These are phyloP conservation scores for Stegostoma tigrinum DNA, from an alignment of 2,113 vertebrate genomes.

Conservation along the genomic window DNA sequence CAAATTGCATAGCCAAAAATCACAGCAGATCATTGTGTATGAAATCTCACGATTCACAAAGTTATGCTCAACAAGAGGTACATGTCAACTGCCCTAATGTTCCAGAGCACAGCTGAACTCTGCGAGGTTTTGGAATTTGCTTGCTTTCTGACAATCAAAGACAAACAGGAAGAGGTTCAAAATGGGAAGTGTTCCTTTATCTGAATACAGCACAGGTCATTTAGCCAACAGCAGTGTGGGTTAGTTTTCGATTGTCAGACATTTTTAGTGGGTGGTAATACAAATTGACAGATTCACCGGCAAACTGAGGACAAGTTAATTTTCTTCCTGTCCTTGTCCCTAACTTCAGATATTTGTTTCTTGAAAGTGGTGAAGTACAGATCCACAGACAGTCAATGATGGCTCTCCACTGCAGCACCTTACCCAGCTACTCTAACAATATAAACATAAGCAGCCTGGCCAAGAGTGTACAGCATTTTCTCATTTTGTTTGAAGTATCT, in stretches of 20 bases:
- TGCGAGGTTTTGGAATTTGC: neutral
- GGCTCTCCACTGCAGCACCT: neutral
- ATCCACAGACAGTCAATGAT: neutral
- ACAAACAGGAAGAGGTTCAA: constrained; percentile 4
- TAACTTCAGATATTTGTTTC: neutral
- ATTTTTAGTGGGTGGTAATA: neutral
- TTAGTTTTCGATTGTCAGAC: neutral
- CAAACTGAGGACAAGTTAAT: neutral
- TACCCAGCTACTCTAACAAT: neutral
- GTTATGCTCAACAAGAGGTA: constrained; percentile 22
- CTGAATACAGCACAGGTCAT: neutral
- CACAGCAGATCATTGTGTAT: constrained; percentile 25
- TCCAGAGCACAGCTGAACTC: constrained; percentile 8
- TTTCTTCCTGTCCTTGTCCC: neutral
- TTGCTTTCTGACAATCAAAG: neutral
- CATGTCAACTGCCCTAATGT: neutral
- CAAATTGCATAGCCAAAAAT: constrained; percentile 35
- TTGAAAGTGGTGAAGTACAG: neutral
- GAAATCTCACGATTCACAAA: neutral
- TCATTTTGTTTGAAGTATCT: neutral
- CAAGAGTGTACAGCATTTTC: neutral
- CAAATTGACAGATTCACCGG: neutral
- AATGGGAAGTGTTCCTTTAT: constrained; percentile 2
- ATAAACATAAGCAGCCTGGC: no score
- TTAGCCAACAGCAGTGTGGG: neutral